Percentiles rank a stretch among this genome's conserved stretches.
These are phyloP conservation scores for Notothenia rossii DNA, from an alignment of 2,113 vertebrate genomes.

Conservation along the genomic window DNA sequence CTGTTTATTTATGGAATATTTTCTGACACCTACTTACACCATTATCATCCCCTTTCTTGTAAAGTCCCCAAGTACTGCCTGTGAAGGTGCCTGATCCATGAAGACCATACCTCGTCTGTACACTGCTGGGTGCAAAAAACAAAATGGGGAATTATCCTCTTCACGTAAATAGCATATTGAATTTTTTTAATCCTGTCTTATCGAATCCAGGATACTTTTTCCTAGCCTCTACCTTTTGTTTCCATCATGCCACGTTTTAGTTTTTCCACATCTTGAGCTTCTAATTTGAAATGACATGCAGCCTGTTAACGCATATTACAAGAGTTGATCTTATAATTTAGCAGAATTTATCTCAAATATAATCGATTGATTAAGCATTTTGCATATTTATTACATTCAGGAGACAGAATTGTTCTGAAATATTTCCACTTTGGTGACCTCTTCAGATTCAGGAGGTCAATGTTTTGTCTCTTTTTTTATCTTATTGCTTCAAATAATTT, in stretches of 20 bases:
- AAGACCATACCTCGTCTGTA: conserved; percentile 54
- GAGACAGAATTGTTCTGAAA: neutral
- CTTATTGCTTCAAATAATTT: neutral
- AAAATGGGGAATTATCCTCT: neutral
- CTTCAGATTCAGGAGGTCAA: neutral
- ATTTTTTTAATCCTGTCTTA: no score
- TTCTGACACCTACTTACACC: conserved; percentile 88
- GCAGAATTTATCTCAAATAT: neutral
- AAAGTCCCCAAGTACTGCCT: conserved; percentile 63
- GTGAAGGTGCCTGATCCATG: conserved; percentile 66
- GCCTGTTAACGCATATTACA: neutral
- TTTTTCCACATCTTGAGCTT: neutral
- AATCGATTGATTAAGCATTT: neutral
- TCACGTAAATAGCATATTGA: neutral
- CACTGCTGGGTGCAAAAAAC: neutral
- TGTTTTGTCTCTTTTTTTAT: neutral
- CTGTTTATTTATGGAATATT: conserved; percentile 89
- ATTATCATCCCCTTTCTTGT: conserved; percentile 79
- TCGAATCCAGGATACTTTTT: neutral
- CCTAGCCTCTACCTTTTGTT: neutral
- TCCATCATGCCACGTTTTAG: neutral
- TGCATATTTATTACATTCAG: neutral
- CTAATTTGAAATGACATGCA: neutral
- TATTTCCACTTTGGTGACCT: neutral
- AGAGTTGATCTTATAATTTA: neutral